Percentiles rank a stretch among this genome's conserved stretches.
phyloP scores from a whole-genome alignment of 2,888 invertebrate genomes.

The Liodrosophila aerea region DNA sequence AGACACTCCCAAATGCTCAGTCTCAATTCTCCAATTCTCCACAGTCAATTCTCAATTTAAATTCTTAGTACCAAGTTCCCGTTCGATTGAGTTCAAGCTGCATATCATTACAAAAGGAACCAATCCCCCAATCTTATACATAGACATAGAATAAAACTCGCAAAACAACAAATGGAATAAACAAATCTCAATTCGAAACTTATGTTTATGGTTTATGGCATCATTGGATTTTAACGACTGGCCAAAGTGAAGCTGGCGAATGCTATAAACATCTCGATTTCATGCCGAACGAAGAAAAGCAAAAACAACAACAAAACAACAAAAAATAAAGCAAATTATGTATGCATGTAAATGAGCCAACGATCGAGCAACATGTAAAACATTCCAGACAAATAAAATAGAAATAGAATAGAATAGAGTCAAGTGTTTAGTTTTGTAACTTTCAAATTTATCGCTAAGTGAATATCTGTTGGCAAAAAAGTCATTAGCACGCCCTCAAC shows the following conservation, averaged over 20 bases:
- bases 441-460: conserved; percentile 51
- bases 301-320: conserved; percentile 2
- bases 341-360: conserved; percentile 53
- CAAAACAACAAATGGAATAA: neutral
- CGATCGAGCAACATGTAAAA: conserved; percentile 18
- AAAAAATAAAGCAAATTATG: conserved; percentile 42
- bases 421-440: conserved; percentile 34
- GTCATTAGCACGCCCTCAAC: conserved; percentile 60
- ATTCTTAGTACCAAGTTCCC: conserved; percentile 19
- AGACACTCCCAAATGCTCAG: conserved; percentile 34
- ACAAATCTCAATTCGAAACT: conserved; percentile 22
- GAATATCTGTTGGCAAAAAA: conserved; percentile 39
- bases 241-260: conserved; percentile 26
- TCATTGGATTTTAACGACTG: conserved; percentile 39
- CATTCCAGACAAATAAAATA: conserved; percentile 20
- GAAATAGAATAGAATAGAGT: neutral
- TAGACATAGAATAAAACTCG: no score
- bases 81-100: conserved; percentile 14
- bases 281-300: conserved; percentile 40
- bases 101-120: conserved; percentile 34
- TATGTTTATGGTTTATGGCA: conserved; percentile 36
- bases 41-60: conserved; percentile 7
- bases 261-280: conserved; percentile 63
- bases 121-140: conserved; percentile 34
- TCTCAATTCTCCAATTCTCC: neutral